A percentile compares a stretch with the other conserved stretches of the same genome.
Conservation (phyloP, 2,797 vertebrate genomes). For the Centropyge bicolor region DNA sequence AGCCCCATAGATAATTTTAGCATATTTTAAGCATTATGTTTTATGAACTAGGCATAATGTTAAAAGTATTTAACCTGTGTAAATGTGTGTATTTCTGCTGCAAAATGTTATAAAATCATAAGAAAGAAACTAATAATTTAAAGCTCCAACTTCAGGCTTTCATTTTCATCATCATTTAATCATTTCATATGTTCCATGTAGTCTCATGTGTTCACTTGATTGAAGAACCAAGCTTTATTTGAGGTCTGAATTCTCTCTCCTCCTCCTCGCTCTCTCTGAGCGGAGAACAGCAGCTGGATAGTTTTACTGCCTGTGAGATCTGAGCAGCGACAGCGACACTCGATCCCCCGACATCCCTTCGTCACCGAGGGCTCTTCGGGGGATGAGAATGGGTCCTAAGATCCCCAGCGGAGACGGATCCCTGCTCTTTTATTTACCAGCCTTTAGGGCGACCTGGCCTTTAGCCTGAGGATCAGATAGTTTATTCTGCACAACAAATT, state of each 20-base stretch:
- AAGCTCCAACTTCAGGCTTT: no score
- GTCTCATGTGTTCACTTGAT: no score
- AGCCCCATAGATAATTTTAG: background rate
- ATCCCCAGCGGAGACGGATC: constrained; percentile 75
- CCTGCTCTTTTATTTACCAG: constrained; percentile 86
- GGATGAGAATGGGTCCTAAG: constrained; percentile 79
- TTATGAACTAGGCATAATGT: background rate
- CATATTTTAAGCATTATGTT: background rate
- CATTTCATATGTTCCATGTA: background rate
- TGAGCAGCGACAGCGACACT: constrained; percentile 79
- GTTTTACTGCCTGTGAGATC: constrained; percentile 78
- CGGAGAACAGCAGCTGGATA: constrained; percentile 64
- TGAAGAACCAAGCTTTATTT: background rate
- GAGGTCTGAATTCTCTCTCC: background rate
- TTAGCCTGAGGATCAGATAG: constrained; percentile 55
- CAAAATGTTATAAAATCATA: background rate
- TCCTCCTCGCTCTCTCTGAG: constrained; percentile 24
- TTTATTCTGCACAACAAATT: constrained; percentile 7
- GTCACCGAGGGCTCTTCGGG: constrained; percentile 79
- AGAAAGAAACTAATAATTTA: no score
- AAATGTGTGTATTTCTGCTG: background rate
- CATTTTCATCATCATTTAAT: no score
- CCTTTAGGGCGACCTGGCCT: constrained; percentile 67
- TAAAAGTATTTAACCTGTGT: background rate
- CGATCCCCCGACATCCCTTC: constrained; percentile 69